A percentile compares a stretch with the other conserved stretches of the same genome.
Conservation (phyloP, 1,140 invertebrate species). For the Zaprionus gabonicus region DNA sequence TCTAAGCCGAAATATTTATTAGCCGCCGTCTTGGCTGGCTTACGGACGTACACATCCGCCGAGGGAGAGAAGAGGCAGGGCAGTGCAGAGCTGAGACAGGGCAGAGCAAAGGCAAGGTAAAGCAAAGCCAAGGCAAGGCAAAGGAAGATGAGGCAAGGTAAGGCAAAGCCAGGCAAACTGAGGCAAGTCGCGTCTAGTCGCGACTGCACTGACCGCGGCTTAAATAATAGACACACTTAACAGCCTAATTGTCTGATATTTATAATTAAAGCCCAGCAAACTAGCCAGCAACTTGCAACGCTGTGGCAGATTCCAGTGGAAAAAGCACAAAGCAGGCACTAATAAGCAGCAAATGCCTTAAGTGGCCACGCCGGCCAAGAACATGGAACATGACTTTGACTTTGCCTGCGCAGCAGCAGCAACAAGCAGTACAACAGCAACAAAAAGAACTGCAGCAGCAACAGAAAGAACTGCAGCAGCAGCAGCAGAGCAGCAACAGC, state of each 20-base stretch:
- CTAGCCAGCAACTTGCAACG: slow-evolving; percentile 19
- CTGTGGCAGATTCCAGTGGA: slow-evolving; percentile 29
- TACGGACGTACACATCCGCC: slow-evolving; percentile 21
- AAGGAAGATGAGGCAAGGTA: neutral
- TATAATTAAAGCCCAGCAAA: slow-evolving; percentile 47
- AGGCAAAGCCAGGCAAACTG: neutral
- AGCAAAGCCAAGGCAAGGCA: neutral
- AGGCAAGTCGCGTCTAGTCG: neutral
- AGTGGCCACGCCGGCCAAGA: slow-evolving; percentile 3
- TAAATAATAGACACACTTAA: slow-evolving; percentile 57
- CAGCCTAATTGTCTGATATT: slow-evolving; percentile 52
- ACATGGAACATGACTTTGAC: slow-evolving; percentile 13
- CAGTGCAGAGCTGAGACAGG: too few relatives aligned
- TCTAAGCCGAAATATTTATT: slow-evolving; percentile 59
- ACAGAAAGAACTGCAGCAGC: slow-evolving; percentile 6
- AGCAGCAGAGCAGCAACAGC: slow-evolving; percentile 2
- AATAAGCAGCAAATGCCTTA: slow-evolving; percentile 55
- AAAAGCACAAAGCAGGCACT: slow-evolving; percentile 44
- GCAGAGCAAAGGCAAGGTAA: too few relatives aligned
- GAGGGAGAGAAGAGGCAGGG: neutral
- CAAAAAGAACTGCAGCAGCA: slow-evolving; percentile 4
- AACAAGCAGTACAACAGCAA: slow-evolving; percentile 10
- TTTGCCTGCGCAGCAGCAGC: neutral
- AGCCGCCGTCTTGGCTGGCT: slow-evolving; percentile 36
- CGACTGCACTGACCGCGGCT: slow-evolving; percentile 26